Evolutionary conservation across 64 coral and sea anemone genomes (phyloP).

Genomic region (Montipora sp.): DNA sequence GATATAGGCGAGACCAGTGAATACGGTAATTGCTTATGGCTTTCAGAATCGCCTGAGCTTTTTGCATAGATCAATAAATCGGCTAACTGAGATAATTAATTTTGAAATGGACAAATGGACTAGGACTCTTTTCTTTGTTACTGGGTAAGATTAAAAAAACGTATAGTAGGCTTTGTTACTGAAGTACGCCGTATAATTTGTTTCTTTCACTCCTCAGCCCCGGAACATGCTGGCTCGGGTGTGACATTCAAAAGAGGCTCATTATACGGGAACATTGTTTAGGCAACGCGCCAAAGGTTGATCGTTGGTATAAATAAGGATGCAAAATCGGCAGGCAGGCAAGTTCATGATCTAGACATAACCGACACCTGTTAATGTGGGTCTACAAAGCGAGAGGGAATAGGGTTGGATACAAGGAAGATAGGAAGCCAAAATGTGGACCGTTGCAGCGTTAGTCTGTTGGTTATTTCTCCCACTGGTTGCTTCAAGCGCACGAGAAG

Average conservation of each 20-base stretch:
- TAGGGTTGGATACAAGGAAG: slow-evolving; percentile 14
- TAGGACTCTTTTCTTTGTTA: slow-evolving; percentile 75
- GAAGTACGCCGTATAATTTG: slow-evolving; percentile 58
- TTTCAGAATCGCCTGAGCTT: slow-evolving; percentile 31
- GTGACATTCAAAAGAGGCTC: slow-evolving; percentile 30
- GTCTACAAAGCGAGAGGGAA: slow-evolving; percentile 20
- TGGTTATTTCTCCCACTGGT: slow-evolving; percentile 19
- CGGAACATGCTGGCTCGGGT: slow-evolving; percentile 47
- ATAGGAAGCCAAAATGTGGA: slow-evolving; percentile 31
- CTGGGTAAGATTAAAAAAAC: slow-evolving; percentile 62
- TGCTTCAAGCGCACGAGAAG: slow-evolving; percentile 1
- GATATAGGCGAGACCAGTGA: neutral
- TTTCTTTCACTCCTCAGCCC: slow-evolving; percentile 44
- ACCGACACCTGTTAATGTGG: slow-evolving; percentile 45
- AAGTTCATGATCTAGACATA: slow-evolving; percentile 32
- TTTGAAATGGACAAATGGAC: slow-evolving; percentile 86
- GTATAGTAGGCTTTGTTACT: slow-evolving; percentile 76
- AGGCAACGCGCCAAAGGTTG: slow-evolving; percentile 16
- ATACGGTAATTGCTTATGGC: slow-evolving; percentile 31
- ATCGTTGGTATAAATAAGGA: slow-evolving; percentile 54
- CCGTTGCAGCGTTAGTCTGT: neutral
- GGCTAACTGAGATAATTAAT: slow-evolving; percentile 88
- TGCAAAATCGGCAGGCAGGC: slow-evolving; percentile 11
- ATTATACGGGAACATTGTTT: slow-evolving; percentile 28
- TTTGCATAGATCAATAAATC: slow-evolving; percentile 87